Conservation (phyloP, 2,113 vertebrate species). For the Saimiri boliviensis region DNA sequence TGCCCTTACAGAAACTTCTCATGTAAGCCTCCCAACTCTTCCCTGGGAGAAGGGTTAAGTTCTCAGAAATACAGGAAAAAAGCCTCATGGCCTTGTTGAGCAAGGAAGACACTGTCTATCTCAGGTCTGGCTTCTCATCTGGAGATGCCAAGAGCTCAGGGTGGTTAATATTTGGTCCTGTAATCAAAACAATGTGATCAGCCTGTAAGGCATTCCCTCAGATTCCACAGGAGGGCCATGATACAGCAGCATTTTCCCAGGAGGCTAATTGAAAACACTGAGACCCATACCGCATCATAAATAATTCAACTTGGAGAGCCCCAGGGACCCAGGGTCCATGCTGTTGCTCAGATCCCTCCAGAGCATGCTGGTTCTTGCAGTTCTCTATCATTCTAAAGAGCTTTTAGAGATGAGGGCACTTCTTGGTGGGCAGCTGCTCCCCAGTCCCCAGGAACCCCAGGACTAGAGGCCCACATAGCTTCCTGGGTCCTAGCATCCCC, state of each 20-base stretch:
- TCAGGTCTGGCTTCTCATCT: neutral
- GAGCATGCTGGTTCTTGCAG: neutral
- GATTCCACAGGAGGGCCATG: neutral
- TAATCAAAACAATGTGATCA: conserved; percentile 36
- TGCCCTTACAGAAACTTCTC: too few species aligned
- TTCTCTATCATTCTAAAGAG: neutral
- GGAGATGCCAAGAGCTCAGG: fast-evolving
- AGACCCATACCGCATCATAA: neutral
- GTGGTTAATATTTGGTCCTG: neutral
- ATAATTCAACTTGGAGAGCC: conserved; percentile 42
- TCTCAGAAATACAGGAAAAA: neutral
- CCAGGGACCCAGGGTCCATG: neutral
- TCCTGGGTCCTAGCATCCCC: neutral
- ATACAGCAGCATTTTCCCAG: conserved; percentile 61
- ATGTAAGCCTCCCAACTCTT: neutral
- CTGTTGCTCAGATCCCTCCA: neutral
- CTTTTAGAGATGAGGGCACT: neutral
- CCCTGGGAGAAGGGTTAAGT: too few species aligned
- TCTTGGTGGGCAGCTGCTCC: neutral
- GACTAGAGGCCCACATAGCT: neutral
- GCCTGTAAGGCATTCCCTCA: neutral
- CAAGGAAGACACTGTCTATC: neutral
- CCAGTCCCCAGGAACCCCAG: neutral
- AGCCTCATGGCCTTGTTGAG: fast-evolving
- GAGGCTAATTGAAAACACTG: conserved; percentile 70